Evolutionary conservation across 2,888 invertebrate genomes (phyloP), one percentile per base, ranked within the genome.

Genomic region (Drosophila leonis): DNA sequence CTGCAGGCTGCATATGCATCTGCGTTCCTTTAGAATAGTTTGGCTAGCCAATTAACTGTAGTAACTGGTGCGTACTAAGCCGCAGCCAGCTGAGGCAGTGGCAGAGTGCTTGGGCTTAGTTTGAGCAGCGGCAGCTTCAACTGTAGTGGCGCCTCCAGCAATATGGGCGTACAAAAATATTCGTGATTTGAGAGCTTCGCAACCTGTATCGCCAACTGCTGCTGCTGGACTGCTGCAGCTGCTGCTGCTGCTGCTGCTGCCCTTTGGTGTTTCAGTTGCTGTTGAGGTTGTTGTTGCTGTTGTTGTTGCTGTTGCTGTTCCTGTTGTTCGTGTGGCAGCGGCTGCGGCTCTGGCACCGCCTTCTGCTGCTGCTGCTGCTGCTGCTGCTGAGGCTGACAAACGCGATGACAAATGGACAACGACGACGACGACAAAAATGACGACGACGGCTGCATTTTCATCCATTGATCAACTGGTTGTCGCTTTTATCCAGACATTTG

Each of bases 361-460:
- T 48, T 29, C 44, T 67, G 56, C 20, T 44, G 63, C 31, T 66
- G 74, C 37, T 61, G 44, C 39, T 72, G 55, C 42, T 63, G 65
- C 31, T 71, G 65, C 54, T 71, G 60, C 59, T 82, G 68, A 57
- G 65, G 68, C 72, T 78, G 87, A 82, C 81, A 88, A 80, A 71
- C 86, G 76, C 82, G 86, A 88, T 90, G 91, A 89, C 80, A 90
- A 86, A 90, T 90, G 86, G 87, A 80, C 78, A 79, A 90, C 90
- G 84, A 88, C 89, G 86, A 90, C 90, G 86, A 84, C 90, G 88
- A 78, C 86, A 88, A 84, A 75, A 76, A 88, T 86, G 84, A 88
- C 89, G 84, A 82, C 90, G 90, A 91, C 83, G 84, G 82, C 90
- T 86, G 90, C 90, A 90, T 90, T 90, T 90, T 90, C 90, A 91